Evolutionary conservation across 2,797 vertebrate genomes (phyloP).

Genomic region (Kryptopterus vitreolus): DNA sequence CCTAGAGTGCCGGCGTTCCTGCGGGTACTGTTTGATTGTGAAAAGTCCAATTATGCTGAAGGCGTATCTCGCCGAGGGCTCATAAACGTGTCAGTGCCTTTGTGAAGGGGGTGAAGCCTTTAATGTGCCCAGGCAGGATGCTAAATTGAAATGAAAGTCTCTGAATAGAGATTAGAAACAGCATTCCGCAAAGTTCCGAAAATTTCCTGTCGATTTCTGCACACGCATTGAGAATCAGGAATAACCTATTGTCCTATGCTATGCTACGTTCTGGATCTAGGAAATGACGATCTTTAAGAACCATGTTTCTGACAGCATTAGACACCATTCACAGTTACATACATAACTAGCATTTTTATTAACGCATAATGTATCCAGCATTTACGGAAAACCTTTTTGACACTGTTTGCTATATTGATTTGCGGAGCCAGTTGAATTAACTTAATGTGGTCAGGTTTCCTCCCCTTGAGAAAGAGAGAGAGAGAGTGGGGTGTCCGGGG

Average conservation of each 20-base stretch:
- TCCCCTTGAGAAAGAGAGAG: conserved; percentile 12
- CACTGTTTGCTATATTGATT: not conserved
- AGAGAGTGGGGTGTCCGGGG: no score
- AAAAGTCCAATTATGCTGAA: conserved; percentile 7
- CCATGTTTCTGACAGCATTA: not conserved
- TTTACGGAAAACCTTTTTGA: not conserved
- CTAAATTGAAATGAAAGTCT: not conserved
- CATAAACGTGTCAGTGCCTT: not conserved
- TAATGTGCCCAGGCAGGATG: not conserved
- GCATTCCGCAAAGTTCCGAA: no score
- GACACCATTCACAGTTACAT: not conserved
- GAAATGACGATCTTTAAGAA: not conserved
- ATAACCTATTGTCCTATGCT: not conserved
- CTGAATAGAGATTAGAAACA: not conserved
- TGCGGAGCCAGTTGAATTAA: not conserved
- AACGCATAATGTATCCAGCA: not conserved
- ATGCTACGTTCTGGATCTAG: no score
- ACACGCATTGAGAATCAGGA: not conserved
- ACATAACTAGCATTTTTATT: not conserved
- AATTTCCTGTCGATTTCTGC: no score
- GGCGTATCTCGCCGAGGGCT: not conserved
- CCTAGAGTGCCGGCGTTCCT: not conserved
- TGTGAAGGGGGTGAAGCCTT: not conserved
- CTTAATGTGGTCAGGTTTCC: not conserved
- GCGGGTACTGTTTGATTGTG: not conserved